These are phyloP conservation scores for Otus sunia DNA, from an alignment of 2,113 vertebrate species.

Conservation along the genomic window DNA sequence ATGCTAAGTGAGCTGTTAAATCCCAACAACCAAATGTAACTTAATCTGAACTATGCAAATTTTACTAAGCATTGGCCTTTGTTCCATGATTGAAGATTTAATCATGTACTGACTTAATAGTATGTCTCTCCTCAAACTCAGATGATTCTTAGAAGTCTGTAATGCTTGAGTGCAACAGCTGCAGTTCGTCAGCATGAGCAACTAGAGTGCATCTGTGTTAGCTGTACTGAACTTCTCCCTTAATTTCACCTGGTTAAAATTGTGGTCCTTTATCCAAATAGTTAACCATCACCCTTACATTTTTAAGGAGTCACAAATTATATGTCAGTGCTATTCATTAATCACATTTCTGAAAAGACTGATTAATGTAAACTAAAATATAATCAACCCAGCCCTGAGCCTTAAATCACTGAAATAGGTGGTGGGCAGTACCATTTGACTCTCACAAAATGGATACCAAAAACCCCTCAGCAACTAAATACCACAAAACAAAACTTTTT, in stretches of 20 bases:
- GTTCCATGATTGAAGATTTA: conserved; percentile 17
- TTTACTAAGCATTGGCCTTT: neutral
- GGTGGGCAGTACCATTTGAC: neutral
- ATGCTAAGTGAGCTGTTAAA: neutral
- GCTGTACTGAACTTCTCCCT: neutral
- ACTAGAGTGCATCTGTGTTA: neutral
- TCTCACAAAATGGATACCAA: neutral
- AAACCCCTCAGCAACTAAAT: neutral
- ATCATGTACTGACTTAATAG: neutral
- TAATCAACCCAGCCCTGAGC: neutral
- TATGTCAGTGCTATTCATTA: neutral
- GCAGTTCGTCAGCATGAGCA: neutral
- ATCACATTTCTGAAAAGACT: neutral
- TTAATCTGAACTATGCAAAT: neutral
- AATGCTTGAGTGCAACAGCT: neutral
- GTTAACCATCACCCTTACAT: neutral
- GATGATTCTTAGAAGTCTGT: neutral
- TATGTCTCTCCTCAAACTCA: neutral
- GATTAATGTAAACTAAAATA: neutral
- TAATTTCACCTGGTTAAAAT: neutral
- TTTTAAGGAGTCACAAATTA: neutral
- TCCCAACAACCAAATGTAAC: neutral
- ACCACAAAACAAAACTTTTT: neutral
- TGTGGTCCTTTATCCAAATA: neutral
- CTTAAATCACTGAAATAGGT: neutral